Conservation (phyloP, 1,140 invertebrate genomes). For the Acromyrmex charruanus region DNA sequence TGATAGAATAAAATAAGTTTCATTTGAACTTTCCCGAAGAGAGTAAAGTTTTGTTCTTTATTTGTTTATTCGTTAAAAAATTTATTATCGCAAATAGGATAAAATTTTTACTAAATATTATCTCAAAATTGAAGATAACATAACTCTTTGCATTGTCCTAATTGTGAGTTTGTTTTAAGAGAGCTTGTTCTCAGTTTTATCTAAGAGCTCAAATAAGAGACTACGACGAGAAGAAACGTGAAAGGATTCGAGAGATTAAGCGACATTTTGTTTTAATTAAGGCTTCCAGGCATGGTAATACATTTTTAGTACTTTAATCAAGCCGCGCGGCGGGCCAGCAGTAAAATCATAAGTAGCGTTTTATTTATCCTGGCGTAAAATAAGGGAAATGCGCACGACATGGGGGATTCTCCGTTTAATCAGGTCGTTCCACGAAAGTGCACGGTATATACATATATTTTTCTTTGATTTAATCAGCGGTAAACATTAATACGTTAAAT, state of each 20-base stretch:
- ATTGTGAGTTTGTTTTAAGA: not conserved
- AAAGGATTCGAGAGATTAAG: constrained; percentile 49
- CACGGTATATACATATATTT: not conserved
- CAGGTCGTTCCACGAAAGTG: not conserved
- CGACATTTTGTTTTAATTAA: constrained; percentile 61
- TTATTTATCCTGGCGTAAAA: constrained; percentile 53
- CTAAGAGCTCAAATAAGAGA: not conserved
- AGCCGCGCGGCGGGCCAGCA: constrained; percentile 23
- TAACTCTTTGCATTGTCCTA: not conserved
- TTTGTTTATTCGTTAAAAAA: not conserved
- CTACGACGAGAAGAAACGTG: constrained; percentile 21
- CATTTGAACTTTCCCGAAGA: not conserved
- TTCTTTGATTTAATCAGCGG: constrained; percentile 17
- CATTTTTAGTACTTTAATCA: constrained; percentile 64
- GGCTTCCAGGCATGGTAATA: constrained; percentile 27
- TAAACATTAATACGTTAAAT: constrained; percentile 16
- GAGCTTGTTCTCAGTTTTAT: not conserved
- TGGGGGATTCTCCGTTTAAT: not conserved
- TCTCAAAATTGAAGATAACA: not conserved
- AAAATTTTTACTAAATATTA: not conserved
- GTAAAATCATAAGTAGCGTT: constrained; percentile 53
- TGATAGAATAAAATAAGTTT: not conserved
- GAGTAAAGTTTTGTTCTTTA: not conserved
- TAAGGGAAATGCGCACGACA: not conserved
- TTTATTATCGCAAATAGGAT: not conserved